These are phyloP conservation scores for zebrafish (Danio rerio) DNA, from an alignment of 2,113 vertebrate genomes.

Conservation along the genomic window DNA sequence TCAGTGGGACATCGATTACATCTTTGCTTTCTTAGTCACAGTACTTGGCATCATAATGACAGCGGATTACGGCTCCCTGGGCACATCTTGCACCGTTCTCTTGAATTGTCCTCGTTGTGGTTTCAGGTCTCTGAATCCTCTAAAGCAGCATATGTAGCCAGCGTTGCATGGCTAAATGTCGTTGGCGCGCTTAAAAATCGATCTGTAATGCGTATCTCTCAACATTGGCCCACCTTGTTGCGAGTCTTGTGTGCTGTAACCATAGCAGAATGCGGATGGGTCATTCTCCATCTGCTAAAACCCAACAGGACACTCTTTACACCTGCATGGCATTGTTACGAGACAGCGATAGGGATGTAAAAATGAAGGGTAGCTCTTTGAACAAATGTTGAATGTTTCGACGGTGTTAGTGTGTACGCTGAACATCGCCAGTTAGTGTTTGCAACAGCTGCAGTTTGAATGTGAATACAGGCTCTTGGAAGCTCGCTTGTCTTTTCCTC, in stretches of 20 bases:
- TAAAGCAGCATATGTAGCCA: constrained; percentile 7
- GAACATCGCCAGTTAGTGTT: constrained; percentile 23
- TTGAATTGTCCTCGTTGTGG: neutral
- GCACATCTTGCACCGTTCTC: constrained; percentile 5
- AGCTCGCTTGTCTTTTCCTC: constrained; percentile 30
- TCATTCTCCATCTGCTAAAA: constrained; percentile 9
- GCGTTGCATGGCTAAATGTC: constrained; percentile 24
- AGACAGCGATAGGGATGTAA: neutral
- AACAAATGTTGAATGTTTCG: constrained; percentile 21
- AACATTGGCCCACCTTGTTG: constrained; percentile 5
- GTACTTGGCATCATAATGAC: neutral
- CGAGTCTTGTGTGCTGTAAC: constrained; percentile 18
- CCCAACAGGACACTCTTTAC: neutral
- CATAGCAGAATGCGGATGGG: neutral
- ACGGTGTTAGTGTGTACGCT: constrained; percentile 29
- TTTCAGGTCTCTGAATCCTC: constrained; percentile 16
- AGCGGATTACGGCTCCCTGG: neutral
- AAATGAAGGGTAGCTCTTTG: neutral
- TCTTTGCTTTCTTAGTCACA: constrained; percentile 19
- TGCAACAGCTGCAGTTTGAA: constrained; percentile 2
- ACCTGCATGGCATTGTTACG: neutral
- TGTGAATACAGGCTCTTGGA: constrained; percentile 37
- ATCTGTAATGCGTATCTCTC: constrained; percentile 17
- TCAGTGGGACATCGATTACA: neutral
- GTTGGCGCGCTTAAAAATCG: constrained; percentile 14